Base-by-base conservation (phyloP, 2,888 invertebrate genomes). In the Brachylomia viminalis region DNA sequence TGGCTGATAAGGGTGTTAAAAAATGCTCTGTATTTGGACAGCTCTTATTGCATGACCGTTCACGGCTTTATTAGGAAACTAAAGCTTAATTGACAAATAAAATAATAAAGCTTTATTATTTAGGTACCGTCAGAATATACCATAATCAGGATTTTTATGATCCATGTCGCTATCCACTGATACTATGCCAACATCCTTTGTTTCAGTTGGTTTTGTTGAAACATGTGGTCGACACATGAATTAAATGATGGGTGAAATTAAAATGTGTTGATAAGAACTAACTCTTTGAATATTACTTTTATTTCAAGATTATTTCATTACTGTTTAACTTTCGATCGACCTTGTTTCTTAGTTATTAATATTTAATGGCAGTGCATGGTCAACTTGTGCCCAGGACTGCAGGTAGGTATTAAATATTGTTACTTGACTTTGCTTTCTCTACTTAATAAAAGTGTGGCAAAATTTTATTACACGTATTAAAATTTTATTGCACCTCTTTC, bases 221-320 rank as follows among this genome's bases (percentile, higher is more conserved):
- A 82, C 88, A 89, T 87, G 70, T 89, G 89, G 81, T 30, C 33
- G 65, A 23, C 88, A 86, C 45, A 81, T 86, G 86, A 68, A 58
- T 67, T 27, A 56, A 65, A 79, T 72, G 69, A 75, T 72, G 73
- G 54, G 52, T 75, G 69, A 79, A 75, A 75, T 85, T 56, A 74
- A 82, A 75, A 79, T 56, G 62, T 76, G 61, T 49, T 73, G 62
- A 42, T 49, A 73, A 64, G 47, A 56, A 33, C 20, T 1, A 20
- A 64, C 45, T 79, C 6, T 42, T 15, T 45, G 3, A 2, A 17
- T 27, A 30, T n/a, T 30, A 33, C 17, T 59, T 30, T 66, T 45
- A 42, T 47, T 66, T 76, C 10, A 59, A 49, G 10, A 45, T 38
- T 38, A 38, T 38, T 33, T 27, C 23, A 49, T 30, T 42, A 58